Conservation (phyloP, 2,888 invertebrate species). For the Macaria liturata region DNA sequence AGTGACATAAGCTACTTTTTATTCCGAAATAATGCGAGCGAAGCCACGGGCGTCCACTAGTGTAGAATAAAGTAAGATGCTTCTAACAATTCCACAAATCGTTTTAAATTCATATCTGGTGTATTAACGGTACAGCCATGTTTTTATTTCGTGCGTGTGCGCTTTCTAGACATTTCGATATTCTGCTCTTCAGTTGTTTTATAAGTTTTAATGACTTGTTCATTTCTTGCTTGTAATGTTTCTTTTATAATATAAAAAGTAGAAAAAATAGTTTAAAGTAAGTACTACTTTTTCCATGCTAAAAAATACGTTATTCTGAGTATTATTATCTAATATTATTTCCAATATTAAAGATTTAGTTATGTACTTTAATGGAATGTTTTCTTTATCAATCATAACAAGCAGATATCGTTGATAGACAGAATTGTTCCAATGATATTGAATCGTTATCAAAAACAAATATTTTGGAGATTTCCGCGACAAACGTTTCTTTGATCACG, state of each 20-base stretch:
- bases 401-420: conserved; percentile 11
- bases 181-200: conserved; percentile 7
- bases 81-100: conserved; percentile 49
- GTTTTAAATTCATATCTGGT: conserved; percentile 53
- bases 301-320: no score
- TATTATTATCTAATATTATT: conserved; percentile 8
- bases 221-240: no score
- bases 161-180: conserved; percentile 23
- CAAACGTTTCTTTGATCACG: no score
- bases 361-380: no score
- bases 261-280: no score
- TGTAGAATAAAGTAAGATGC: conserved; percentile 36
- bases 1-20: no score
- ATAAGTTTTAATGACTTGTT: neutral
- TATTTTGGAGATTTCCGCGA: neutral
- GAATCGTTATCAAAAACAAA: conserved; percentile 9
- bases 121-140: conserved; percentile 53
- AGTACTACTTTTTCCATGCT: no score
- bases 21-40: no score
- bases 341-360: no score
- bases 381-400: conserved; percentile 7
- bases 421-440: conserved; percentile 8
- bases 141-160: conserved; percentile 46
- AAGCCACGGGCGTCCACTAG: no score
- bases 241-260: no score